Evolutionary conservation across 2,113 vertebrate species (phyloP), one percentile per base, ranked within the genome.

Genomic region (Mus pahari): DNA sequence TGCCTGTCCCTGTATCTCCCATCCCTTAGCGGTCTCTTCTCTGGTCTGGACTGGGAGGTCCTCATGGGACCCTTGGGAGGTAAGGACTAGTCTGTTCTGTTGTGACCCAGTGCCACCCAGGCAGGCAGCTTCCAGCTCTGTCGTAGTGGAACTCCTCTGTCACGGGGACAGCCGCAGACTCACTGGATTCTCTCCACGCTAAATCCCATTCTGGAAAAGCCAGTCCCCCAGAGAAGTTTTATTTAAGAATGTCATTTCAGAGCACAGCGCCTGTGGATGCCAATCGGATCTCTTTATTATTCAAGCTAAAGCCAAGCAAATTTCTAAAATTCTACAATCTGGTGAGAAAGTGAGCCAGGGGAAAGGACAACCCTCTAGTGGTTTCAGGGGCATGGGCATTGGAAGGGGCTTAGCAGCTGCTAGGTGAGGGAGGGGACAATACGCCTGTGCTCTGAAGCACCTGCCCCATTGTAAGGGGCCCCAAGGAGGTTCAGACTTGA

Each of bases 291-390:
- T 93, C 50, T 93, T 75, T 87, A 84, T 77, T 71, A 14, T 55
- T 92, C 70, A 2, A 81, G 75, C 90, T 74, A 55, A 87, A 77
- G 39, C 68, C 45, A 90, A 90, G 71, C 22, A 90, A 16, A 92
- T 90, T 86, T 77, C 81, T 74, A 71, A 86, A 92, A 93, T 88
- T 89, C 90, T 74, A 48, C 75, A 55, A 66, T 75, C 55, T 73
- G 11, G 36, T 92, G 86, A 89, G 94, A 75, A 91, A 68, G 62
- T 36, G n/a, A 68, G 70, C 50, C 22, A 5, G 39, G 74, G 78
- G 50, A 36, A 24, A n/a, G 10, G 48, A 31, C 0, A 9, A 62
- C 13, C 17, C 12, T 50, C 2, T 0, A 58, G 28, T 19, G 53
- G 68, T 33, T 90, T 45, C 20, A 1, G 17, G 48, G 42, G 7